These are phyloP conservation scores for Callinectes sapidus DNA, from an alignment of 2,888 invertebrate species.

Conservation along the genomic window DNA sequence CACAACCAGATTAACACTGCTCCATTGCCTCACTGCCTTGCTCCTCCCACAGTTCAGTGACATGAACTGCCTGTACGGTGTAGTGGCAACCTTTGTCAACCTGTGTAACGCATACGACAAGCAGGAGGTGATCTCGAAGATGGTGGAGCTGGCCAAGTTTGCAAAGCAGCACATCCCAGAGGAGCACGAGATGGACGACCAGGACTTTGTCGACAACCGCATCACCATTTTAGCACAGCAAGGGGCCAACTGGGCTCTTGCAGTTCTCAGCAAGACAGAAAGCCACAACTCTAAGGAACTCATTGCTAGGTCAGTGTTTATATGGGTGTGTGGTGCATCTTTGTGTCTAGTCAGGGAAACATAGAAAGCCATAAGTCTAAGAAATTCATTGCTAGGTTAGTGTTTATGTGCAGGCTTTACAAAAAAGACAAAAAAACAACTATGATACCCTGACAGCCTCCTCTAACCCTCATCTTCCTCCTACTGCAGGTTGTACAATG, in stretches of 20 bases:
- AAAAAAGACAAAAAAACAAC: too few species aligned
- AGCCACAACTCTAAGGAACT: constrained; percentile 94
- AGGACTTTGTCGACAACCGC: constrained; percentile 89
- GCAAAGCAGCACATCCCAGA: constrained; percentile 99
- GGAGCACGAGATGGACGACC: constrained; percentile 93
- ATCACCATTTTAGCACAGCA: constrained; percentile 84
- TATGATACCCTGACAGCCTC: background rate
- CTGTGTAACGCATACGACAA: constrained; percentile 98
- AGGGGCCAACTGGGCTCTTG: constrained; percentile 92
- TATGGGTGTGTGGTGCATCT: too few species aligned
- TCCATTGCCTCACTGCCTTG: background rate
- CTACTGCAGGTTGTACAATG: constrained; percentile 86
- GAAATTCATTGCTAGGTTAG: too few species aligned
- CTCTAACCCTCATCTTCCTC: background rate
- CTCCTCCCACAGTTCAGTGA: constrained; percentile 81
- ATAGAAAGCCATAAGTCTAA: too few species aligned
- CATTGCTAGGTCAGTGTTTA: constrained; percentile 79
- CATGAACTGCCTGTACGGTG: constrained; percentile 91
- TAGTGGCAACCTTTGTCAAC: constrained; percentile 97
- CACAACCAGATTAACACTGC: too few species aligned
- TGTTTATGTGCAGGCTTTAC: too few species aligned
- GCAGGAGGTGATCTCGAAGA: constrained; percentile 95
- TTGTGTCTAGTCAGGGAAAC: too few species aligned
- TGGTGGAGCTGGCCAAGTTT: constrained; percentile 98
- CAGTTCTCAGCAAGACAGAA: constrained; percentile 92